Base-by-base conservation (phyloP, 2,888 invertebrate species). In the Gisinianus flammeolus region DNA sequence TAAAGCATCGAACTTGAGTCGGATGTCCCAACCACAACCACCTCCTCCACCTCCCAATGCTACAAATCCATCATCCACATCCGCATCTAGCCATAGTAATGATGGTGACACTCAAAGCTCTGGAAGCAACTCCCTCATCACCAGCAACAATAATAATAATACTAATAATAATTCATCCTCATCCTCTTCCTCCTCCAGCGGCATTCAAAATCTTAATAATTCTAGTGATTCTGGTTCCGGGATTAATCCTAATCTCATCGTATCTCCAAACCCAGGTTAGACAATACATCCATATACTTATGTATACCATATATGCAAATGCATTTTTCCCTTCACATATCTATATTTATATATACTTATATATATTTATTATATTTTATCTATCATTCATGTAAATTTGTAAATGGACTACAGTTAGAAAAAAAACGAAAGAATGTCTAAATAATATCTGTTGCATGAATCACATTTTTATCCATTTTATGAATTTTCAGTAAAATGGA, bases 1-100 rank as follows among this genome's bases (percentile, higher is more conserved):
- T 80, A 91, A 91, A n/a, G 52, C 74, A 16, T 62, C 73, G 79
- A 85, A 82, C 81, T 86, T 85, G 82, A 62, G 52, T 12, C 44
- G 71, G 22, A 70, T 69, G 22, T 8, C 62, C 16, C 56, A 30
- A 16, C 26, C 24, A 30, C 35, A 35, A 12, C 12, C 35, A 8
- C 35, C 5, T 5, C 12, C 35, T 44, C 44, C 12, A 44, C 16
- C 44, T 19, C 19, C 68, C 56, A 16, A 28, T 19, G 31, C 62
- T 12, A 62, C 26, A n/a, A n/a, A 19, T 2, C n/a, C 44, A 3
- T 52, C 64, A 3, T 35, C 62, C 64, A 22, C 44, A 22, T 64
- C 73, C 54, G 24, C 58, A 33, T 30, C 56, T n/a, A 69, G 69
- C 58, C 68, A 69, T 30, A 68, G 62, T 26, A 24, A 71, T 31